These are phyloP conservation scores for Parapsyche elsis DNA, from an alignment of 1,140 invertebrate genomes.

Conservation along the genomic window DNA sequence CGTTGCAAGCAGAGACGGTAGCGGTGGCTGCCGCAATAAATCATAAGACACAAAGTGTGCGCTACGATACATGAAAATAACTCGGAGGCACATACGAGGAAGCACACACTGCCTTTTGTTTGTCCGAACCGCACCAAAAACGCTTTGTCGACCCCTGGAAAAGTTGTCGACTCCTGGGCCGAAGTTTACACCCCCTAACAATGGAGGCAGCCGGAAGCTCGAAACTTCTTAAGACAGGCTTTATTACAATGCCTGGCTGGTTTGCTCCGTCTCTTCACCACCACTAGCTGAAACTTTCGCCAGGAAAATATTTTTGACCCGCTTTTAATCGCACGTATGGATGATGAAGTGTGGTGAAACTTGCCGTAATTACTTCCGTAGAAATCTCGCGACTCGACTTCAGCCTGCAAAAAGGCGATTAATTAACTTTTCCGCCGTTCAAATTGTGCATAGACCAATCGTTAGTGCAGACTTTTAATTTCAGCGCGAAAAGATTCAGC, in stretches of 20 bases:
- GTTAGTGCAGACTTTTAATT: no score
- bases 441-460: not conserved
- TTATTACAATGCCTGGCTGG: conserved; percentile 23
- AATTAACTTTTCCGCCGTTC: conserved; percentile 7
- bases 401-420: conserved; percentile 16
- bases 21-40: conserved; percentile 29
- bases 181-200: conserved; percentile 13
- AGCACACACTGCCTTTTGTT: conserved; percentile 36
- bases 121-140: conserved; percentile 17
- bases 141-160: conserved; percentile 36
- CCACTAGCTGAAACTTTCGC: conserved; percentile 12
- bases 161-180: conserved; percentile 30
- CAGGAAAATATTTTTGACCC: conserved; percentile 24
- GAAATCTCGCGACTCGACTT: conserved; percentile 1
- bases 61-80: conserved; percentile 41
- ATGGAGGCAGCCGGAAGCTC: conserved; percentile 23
- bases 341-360: not conserved
- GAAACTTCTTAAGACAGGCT: conserved; percentile 38
- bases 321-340: conserved; percentile 17
- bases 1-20: not conserved
- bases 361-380: conserved; percentile 29
- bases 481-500: no score
- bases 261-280: not conserved
- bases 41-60: conserved; percentile 35
- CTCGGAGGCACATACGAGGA: conserved; percentile 1